Percentiles rank a stretch among this genome's conserved stretches.
phyloP scores from a whole-genome alignment of 2,888 invertebrate species.

The Cosmopolites sordidus region DNA sequence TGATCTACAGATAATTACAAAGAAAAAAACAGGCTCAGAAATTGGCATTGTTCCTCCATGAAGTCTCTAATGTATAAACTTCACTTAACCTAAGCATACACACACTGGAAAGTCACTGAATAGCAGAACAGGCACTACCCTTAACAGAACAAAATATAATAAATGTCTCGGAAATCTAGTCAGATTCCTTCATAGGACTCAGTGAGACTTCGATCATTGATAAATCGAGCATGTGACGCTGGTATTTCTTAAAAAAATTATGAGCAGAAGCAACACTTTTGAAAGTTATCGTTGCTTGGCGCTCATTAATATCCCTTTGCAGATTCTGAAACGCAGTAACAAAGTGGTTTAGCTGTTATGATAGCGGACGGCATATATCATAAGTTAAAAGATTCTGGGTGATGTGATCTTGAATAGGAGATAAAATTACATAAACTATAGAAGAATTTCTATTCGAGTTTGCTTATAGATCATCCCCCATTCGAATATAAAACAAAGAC shows the following conservation, averaged over 20 bases:
- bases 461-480: too few relatives aligned
- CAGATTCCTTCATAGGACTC: slow-evolving; percentile 24
- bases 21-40: too few relatives aligned
- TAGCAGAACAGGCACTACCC: background rate
- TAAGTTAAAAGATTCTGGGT: too few relatives aligned
- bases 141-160: too few relatives aligned
- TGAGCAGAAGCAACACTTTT: slow-evolving; percentile 54
- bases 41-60: too few relatives aligned
- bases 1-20: too few relatives aligned
- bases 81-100: background rate
- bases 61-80: too few relatives aligned
- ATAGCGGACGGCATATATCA: too few relatives aligned
- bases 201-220: slow-evolving; percentile 53
- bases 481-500: too few relatives aligned
- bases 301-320: slow-evolving; percentile 44
- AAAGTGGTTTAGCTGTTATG: background rate
- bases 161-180: background rate
- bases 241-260: slow-evolving; percentile 55
- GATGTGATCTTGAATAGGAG: too few relatives aligned
- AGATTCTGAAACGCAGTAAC: slow-evolving; percentile 43
- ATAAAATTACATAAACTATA: too few relatives aligned
- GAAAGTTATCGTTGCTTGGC: slow-evolving; percentile 51
- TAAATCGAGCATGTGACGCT: slow-evolving; percentile 54
- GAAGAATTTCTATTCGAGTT: too few relatives aligned
- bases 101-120: background rate